Conservation (phyloP, 1,140 invertebrate genomes). For the Metaphire vulgaris region DNA sequence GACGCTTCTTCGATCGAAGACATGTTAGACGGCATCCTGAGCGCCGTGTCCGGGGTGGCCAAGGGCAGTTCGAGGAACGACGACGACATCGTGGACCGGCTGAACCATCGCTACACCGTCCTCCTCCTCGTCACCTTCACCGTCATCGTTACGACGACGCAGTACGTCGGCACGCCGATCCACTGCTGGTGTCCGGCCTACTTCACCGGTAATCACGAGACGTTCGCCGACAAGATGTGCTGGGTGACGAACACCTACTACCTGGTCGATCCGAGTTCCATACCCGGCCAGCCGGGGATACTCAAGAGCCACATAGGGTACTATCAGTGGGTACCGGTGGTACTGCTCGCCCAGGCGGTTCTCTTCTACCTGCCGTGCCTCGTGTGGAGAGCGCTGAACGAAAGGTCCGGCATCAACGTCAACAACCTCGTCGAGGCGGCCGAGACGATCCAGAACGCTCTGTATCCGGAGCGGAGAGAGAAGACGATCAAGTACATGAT, state of each 20-base stretch:
- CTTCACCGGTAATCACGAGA: slow-evolving; percentile 47
- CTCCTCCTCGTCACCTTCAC: slow-evolving; percentile 49
- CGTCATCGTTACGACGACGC: slow-evolving; percentile 72
- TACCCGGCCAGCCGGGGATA: slow-evolving; percentile 7
- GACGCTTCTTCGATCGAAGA: neutral
- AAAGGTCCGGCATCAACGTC: slow-evolving; percentile 53
- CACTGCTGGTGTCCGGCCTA: slow-evolving; percentile 47
- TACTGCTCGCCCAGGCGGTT: slow-evolving; percentile 55
- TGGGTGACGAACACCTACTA: slow-evolving; percentile 48
- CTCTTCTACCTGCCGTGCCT: slow-evolving; percentile 57
- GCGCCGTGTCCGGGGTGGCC: slow-evolving; percentile 44
- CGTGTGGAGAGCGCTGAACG: slow-evolving; percentile 55
- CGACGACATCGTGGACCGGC: slow-evolving; percentile 47
- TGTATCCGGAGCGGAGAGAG: too few species aligned
- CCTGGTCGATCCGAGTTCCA: neutral
- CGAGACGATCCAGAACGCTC: too few species aligned
- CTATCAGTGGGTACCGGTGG: slow-evolving; percentile 55
- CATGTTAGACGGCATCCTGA: neutral
- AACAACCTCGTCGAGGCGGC: slow-evolving; percentile 25
- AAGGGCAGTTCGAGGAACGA: slow-evolving; percentile 38
- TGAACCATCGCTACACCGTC: slow-evolving; percentile 48
- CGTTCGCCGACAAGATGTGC: slow-evolving; percentile 50
- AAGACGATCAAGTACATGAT: too few species aligned
- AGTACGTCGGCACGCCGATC: slow-evolving; percentile 75
- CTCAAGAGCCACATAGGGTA: slow-evolving; percentile 50